Conservation (phyloP, 2,797 vertebrate genomes). For the Nannoperca obscura region DNA sequence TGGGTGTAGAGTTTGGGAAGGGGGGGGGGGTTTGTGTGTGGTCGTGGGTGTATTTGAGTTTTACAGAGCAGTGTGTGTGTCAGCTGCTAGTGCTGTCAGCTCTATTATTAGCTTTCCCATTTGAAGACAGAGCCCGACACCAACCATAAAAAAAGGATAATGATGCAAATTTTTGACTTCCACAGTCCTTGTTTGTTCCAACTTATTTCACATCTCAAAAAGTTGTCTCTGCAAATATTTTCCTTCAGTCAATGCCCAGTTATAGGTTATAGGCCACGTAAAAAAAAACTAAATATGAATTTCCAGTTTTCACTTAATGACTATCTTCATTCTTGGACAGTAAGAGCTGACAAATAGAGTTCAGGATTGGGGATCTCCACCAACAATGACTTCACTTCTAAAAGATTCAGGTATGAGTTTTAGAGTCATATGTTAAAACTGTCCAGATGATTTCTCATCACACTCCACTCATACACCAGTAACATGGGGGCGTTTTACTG, state of each 20-base stretch:
- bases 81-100: constrained; percentile 75
- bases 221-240: neutral
- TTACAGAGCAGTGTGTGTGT: constrained; percentile 56
- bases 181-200: neutral
- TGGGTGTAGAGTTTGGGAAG: neutral
- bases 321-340: neutral
- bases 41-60: constrained; percentile 46
- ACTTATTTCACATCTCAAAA: neutral
- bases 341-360: neutral
- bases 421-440: neutral
- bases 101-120: constrained; percentile 74
- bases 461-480: constrained; percentile 3
- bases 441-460: neutral
- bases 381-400: neutral
- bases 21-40: constrained; percentile 39
- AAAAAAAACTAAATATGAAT: neutral
- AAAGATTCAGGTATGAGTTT: neutral
- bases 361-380: neutral
- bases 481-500: neutral
- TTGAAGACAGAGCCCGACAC: constrained; percentile 45
- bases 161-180: neutral
- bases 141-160: constrained; percentile 25
- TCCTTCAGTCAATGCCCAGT: neutral
- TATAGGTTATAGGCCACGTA: neutral
- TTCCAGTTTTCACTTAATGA: neutral